These are phyloP conservation scores for Notolabrus celidotus DNA, from an alignment of 2,797 vertebrate species.

Conservation along the genomic window DNA sequence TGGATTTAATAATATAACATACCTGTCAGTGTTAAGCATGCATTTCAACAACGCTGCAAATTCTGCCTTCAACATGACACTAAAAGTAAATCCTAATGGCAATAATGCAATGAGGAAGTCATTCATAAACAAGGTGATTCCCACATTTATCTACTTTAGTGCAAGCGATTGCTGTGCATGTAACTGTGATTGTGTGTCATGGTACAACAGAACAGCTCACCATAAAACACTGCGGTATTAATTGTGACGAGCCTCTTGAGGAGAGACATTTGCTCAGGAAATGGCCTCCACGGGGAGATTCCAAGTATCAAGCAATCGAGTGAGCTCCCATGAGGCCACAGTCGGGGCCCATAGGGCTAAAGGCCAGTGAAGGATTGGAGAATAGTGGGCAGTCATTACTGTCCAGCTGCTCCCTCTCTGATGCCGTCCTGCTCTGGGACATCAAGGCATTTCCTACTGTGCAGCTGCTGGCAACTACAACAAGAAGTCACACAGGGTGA, in stretches of 20 bases:
- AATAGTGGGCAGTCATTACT: constrained; percentile 54
- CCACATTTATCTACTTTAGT: background rate
- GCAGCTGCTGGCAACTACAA: constrained; percentile 55
- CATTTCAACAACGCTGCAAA: background rate
- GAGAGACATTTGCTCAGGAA: constrained; percentile 47
- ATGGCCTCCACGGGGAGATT: constrained; percentile 48
- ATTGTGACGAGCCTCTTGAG: constrained; percentile 42
- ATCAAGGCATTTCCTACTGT: constrained; percentile 25
- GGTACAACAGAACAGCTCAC: constrained; percentile 26
- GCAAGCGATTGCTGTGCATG: background rate
- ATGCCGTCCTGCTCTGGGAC: constrained; percentile 28
- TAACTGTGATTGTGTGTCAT: constrained; percentile 6
- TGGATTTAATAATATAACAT: background rate
- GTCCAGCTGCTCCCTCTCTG: constrained; percentile 64
- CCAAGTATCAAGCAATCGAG: constrained; percentile 48
- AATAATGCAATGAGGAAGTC: background rate
- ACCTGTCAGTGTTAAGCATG: background rate
- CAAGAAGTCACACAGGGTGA: constrained; percentile 1
- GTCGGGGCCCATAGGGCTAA: constrained; percentile 32
- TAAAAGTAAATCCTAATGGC: background rate
- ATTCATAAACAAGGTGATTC: background rate
- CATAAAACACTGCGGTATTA: constrained; percentile 36
- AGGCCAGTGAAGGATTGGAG: constrained; percentile 54
- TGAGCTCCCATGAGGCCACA: constrained; percentile 41
- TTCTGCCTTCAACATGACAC: background rate